phyloP scores from a whole-genome alignment of 2,888 invertebrate species.

The Abrostola triplasia region DNA sequence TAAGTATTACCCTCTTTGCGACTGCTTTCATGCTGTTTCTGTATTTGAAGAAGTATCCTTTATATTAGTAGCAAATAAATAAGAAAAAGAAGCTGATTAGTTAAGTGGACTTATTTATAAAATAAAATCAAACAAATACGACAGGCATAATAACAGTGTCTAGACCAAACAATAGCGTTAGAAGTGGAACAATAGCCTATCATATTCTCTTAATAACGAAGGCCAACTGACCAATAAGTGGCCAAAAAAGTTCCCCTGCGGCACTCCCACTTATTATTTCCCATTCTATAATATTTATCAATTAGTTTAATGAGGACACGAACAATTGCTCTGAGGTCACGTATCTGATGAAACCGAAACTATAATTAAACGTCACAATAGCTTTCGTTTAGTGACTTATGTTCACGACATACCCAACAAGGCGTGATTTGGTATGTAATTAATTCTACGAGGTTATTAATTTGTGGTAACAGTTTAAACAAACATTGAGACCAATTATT shows the following conservation, averaged over 20 bases:
- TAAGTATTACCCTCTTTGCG: constrained; percentile 7
- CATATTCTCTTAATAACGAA: constrained; percentile 32
- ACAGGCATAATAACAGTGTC: constrained; percentile 23
- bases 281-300: constrained; percentile 58
- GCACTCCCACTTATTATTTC: constrained; percentile 50
- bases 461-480: constrained; percentile 33
- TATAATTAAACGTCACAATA: constrained; percentile 59
- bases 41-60: neutral
- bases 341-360: constrained; percentile 51
- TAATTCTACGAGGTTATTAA: constrained; percentile 48
- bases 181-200: constrained; percentile 44
- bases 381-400: constrained; percentile 56
- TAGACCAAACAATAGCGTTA: constrained; percentile 45
- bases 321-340: constrained; percentile 55
- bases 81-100: constrained; percentile 6
- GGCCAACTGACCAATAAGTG: constrained; percentile 25
- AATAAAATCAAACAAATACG: constrained; percentile 24
- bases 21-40: constrained; percentile 5
- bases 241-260: constrained; percentile 47
- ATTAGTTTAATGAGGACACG: constrained; percentile 61
- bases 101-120: constrained; percentile 3
- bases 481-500: constrained; percentile 27
- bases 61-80: neutral
- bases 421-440: constrained; percentile 42
- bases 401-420: constrained; percentile 40